Evolutionary conservation across 1,140 invertebrate species (phyloP), one percentile per base, ranked within the genome.

Genomic region (Tetranychus cinnabarinus): DNA sequence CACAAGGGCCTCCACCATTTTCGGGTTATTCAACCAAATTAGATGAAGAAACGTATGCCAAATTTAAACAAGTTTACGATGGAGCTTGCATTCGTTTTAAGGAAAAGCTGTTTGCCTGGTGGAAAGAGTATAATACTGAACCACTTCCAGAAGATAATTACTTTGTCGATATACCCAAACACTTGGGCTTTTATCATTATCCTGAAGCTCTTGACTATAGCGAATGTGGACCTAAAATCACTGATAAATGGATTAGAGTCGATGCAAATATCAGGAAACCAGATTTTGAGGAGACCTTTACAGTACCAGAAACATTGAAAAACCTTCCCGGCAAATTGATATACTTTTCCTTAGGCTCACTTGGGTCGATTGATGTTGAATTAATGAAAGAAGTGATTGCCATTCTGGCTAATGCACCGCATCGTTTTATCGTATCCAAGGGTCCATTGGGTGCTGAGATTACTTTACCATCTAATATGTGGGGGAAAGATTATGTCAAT

Each of bases 321-420:
- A 52, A 56, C 15, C 15, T 23, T 23, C 34, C 37, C 0, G 58
- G 54, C 23, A 59, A 61, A 46, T 45, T 64, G 33, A 64, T 64
- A 4, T 65, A 56, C 37, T 63, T 64, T 36, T 60, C 56, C 2
- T 31, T 65, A n/a, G 63, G 61, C 15, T 61, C 50, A 23, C 8
- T 64, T 13, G 62, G 68, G 64, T 69, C 58, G 66, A 10, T 39
- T 65, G 36, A 68, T 64, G n/a, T 64, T 12, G 46, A 36, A 13
- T 35, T 63, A n/a, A 63, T 63, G 58, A 54, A 55, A 33, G 4
- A 57, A 52, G 8, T 63, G 7, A 31, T 57, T 12, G n/a, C 36
- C 5, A 58, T 60, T 2, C 23, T 63, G 8, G 4, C n/a, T 1
- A 42, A 61, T 36, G 48, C 59, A 7, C 48, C 59, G 34, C 59